Evolutionary conservation across 2,113 vertebrate species (phyloP), one percentile per base, ranked within the genome.

Genomic region (Thunnus thynnus): DNA sequence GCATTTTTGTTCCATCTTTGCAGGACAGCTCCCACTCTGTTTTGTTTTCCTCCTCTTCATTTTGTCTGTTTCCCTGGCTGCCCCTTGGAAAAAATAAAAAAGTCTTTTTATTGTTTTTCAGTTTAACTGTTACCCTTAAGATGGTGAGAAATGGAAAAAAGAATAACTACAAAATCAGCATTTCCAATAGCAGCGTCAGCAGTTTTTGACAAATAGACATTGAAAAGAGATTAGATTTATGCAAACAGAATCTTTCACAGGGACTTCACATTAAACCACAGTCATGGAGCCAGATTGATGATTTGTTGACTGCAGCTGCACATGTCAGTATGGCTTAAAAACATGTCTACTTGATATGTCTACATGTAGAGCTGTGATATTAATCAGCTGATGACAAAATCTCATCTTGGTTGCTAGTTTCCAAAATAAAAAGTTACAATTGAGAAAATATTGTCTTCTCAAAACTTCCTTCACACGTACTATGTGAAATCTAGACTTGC

Each of bases 111-210:
- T 75, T 69, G 70, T 85, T 86, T 73, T 76, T 46, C 71, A 58
- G 7, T 41, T 78, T n/a, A 48, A 67, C 58, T 62, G 57, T 76
- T 63, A 27, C 20, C 25, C 62, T 47, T 25, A 71, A 64, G 78
- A 68, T 32, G 22, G 51, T 54, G 55, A 80, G 55, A 80, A 68
- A 68, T 48, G 65, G 61, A 74, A 57, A 60, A 68, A 60, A 12
- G 18, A n/a, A 66, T 62, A 56, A 70, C 63, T 36, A 30, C 70
- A 52, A 72, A 64, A 76, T 79, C 61, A 81, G 78, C 83, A 36
- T 60, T 74, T 82, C 64, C 9, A 72, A 56, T 55, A 63, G 68
- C 72, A 72, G 64, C n/a, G 18, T 82, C 78, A 72, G 80, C 63
- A 44, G 48, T 62, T 75, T 65, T 72, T 41, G 30, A 52, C 25